Evolutionary conservation across 2,797 vertebrate species (phyloP), one percentile per base, ranked within the genome.

Genomic region (Anabas testudineus): DNA sequence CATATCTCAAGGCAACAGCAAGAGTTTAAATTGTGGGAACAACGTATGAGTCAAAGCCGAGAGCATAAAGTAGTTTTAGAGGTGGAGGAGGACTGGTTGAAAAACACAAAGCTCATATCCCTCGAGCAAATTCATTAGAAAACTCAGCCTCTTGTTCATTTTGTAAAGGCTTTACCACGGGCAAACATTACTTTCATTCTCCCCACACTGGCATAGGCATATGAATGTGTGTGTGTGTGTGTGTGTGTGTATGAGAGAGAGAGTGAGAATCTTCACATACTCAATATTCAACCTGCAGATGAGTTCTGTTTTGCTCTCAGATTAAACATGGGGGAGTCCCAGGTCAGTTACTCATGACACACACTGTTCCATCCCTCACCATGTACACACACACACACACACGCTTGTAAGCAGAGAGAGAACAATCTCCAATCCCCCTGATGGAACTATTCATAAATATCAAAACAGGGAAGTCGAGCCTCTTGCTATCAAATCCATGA

Each of bases 271-370:
- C 53, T 80, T 82, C 84, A 78, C 76, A 85, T 66, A 76, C 78
- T 91, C 88, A 89, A 89, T 91, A 88, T 92, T 91, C 90, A 85
- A 83, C 68, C 80, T 63, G 83, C 81, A 90, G 87, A 92, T 91
- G 88, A 91, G 86, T 90, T 89, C 81, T 82, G 85, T 88, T 92
- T 91, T 87, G 87, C 80, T 86, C 90, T 86, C 84, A 93, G 91
- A 93, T 93, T 92, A 93, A 92, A 93, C 89, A 92, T 84, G 82
- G 88, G 83, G 85, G 86, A 90, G 88, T 93, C 93, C 84, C 89
- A 84, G 88, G 90, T 91, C 92, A 91, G 86, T 91, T 92, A 93
- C 85, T 91, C 91, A 93, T 93, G 90, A 86, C 84, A 90, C 88
- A 80, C 83, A 87, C 76, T 77, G 80, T 78, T 80, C 86, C 84